These are phyloP conservation scores for Lasioglossum albipes DNA, from an alignment of 1,140 invertebrate genomes.

Conservation along the genomic window DNA sequence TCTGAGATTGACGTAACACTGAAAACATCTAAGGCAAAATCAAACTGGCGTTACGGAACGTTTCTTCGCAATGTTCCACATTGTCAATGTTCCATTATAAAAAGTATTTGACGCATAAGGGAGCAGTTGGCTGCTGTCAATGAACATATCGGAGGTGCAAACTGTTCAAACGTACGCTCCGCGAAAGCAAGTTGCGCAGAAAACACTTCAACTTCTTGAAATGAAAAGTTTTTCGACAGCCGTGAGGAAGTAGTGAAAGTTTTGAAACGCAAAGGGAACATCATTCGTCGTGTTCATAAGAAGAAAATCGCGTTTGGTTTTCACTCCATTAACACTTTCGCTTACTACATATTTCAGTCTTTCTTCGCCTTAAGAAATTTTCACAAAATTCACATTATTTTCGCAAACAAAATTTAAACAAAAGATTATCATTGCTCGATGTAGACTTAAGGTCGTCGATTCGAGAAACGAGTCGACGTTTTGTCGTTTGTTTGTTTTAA, in stretches of 20 bases:
- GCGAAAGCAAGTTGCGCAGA: background rate
- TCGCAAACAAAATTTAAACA: too few species aligned
- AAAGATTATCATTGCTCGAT: too few species aligned
- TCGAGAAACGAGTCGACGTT: background rate
- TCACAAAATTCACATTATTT: too few species aligned
- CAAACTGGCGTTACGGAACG: too few species aligned
- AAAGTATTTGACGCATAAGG: background rate
- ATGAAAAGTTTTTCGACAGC: conserved; percentile 2
- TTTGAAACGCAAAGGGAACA: background rate
- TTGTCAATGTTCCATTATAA: background rate
- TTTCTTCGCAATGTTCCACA: too few species aligned
- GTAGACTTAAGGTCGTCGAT: background rate
- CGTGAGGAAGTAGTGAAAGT: background rate
- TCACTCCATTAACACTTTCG: background rate
- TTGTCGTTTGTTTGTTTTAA: conserved; percentile 30
- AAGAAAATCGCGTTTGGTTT: background rate
- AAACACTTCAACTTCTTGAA: background rate
- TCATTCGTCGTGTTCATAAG: background rate
- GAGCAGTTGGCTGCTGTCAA: background rate
- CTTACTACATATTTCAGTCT: too few species aligned
- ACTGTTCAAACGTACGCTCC: background rate
- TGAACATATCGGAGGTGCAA: background rate
- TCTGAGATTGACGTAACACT: too few species aligned
- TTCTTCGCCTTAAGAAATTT: too few species aligned
- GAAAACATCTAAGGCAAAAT: too few species aligned